These are phyloP conservation scores for Puffinus mauretanicus DNA, from an alignment of 2,113 vertebrate species.

Conservation along the genomic window DNA sequence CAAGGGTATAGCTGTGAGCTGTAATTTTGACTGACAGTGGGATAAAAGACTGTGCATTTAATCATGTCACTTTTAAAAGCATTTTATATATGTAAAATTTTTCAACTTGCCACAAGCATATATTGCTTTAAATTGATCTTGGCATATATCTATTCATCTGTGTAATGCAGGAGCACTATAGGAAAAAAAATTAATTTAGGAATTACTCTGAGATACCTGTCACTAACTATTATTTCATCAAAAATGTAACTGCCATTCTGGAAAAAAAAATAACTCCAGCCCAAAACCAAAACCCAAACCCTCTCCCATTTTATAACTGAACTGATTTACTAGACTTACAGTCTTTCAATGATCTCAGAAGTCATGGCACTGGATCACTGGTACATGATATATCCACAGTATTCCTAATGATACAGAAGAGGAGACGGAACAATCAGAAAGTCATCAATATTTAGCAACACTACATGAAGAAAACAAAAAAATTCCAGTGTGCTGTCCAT, in stretches of 20 bases:
- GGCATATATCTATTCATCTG: not conserved
- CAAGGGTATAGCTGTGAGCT: constrained; percentile 14
- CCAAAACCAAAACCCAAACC: not conserved
- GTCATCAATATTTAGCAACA: not conserved
- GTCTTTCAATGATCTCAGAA: not conserved
- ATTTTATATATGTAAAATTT: not conserved
- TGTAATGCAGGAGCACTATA: not conserved
- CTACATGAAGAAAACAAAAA: not conserved
- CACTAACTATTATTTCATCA: not conserved
- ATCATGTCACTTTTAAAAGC: not conserved
- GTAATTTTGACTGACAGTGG: not conserved
- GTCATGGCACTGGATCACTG: not conserved
- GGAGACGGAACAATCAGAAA: not conserved
- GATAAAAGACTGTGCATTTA: not conserved
- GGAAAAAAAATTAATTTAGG: not conserved
- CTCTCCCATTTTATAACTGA: not conserved
- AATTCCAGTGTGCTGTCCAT: not conserved
- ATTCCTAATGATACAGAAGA: not conserved
- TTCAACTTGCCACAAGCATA: not conserved
- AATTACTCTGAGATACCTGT: not conserved
- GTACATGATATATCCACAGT: not conserved
- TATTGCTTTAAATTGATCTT: not conserved
- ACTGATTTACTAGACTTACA: not conserved
- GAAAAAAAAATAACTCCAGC: not conserved
- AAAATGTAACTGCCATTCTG: not conserved